Conservation (phyloP, 2,888 invertebrate species). For the Nemotelus nigrinus region DNA sequence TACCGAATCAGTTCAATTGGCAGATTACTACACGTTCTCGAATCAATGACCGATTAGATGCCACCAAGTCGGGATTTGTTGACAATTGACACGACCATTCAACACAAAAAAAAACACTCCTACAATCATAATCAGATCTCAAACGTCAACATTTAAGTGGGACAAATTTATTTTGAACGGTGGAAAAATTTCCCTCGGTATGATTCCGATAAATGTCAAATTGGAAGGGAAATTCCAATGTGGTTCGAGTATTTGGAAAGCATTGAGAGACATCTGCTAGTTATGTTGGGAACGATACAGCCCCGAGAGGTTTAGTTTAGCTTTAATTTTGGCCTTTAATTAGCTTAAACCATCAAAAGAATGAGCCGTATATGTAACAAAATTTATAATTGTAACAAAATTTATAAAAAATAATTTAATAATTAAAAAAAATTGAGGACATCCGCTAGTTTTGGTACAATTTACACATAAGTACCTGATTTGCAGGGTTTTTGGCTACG, state of each 20-base stretch:
- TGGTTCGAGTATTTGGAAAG: background rate
- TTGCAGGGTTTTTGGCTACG: too few species aligned
- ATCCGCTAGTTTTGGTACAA: too few species aligned
- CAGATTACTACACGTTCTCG: conserved; percentile 29
- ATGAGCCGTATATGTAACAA: too few species aligned
- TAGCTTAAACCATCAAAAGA: too few species aligned
- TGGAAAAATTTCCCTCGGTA: conserved; percentile 13
- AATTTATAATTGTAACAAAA: too few species aligned
- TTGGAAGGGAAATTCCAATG: conserved; percentile 2
- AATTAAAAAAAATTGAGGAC: too few species aligned
- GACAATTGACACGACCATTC: conserved; percentile 34
- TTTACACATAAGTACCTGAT: too few species aligned
- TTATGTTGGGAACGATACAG: too few species aligned
- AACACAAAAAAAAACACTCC: conserved; percentile 32
- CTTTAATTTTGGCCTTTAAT: too few species aligned
- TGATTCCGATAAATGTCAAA: conserved; percentile 5
- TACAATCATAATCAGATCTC: conserved; percentile 20
- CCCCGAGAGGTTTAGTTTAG: too few species aligned
- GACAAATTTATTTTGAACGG: background rate
- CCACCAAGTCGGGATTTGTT: conserved; percentile 24
- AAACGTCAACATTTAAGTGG: conserved; percentile 25
- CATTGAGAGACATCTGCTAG: too few species aligned
- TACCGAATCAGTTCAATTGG: background rate
- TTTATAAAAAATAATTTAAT: too few species aligned
- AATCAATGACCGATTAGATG: conserved; percentile 36